A percentile compares a stretch with the other conserved stretches of the same genome.
Conservation (phyloP, 2,113 vertebrate species). For the Carassius carassius region DNA sequence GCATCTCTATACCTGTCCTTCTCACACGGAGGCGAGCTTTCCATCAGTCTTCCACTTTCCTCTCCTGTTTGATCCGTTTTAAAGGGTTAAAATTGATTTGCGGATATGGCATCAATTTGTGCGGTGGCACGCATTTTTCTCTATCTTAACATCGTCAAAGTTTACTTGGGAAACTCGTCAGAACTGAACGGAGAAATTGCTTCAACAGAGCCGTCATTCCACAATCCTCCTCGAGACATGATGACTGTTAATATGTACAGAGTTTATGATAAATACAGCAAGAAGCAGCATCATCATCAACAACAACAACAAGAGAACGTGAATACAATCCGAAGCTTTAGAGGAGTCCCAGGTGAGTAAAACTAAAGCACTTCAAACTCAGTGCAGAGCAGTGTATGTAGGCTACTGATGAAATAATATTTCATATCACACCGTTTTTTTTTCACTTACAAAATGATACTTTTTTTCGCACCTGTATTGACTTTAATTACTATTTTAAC, state of each 20-base stretch:
- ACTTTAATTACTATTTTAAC: no score
- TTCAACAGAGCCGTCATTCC: constrained; percentile 22
- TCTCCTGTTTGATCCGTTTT: background rate
- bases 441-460: no score
- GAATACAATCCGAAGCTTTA: constrained; percentile 91
- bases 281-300: constrained; percentile 69
- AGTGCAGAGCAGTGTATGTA: background rate
- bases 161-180: constrained; percentile 28
- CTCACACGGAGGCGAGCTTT: background rate
- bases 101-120: constrained; percentile 60
- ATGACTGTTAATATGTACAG: constrained; percentile 85
- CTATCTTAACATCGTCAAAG: constrained; percentile 50
- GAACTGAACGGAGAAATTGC: constrained; percentile 47
- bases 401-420: no score
- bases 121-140: constrained; percentile 60
- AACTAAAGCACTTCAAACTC: no score
- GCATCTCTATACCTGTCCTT: no score
- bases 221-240: constrained; percentile 74
- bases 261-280: constrained; percentile 86
- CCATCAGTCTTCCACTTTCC: background rate
- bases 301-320: constrained; percentile 72
- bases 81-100: constrained; percentile 14
- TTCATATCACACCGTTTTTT: no score
- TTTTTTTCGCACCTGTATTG: no score
- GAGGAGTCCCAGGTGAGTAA: constrained; percentile 86